Conservation (phyloP, 2,113 vertebrate species). For the Desmodus rotundus region DNA sequence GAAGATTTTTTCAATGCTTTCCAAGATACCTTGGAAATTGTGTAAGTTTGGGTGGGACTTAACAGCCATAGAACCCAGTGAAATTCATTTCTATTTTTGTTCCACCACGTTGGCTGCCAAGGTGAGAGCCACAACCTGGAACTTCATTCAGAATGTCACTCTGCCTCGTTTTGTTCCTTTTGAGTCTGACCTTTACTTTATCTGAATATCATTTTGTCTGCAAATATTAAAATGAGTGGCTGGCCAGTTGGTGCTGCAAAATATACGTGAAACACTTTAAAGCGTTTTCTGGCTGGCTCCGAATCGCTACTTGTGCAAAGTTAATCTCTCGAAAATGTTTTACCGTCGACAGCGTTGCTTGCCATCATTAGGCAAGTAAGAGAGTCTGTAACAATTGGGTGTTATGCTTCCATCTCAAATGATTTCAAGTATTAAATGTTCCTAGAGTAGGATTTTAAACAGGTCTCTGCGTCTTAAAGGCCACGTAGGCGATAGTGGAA, state of each 20-base stretch:
- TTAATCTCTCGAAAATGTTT: constrained; percentile 80
- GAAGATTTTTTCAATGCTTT: background rate
- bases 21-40: background rate
- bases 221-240: constrained; percentile 70
- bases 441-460: constrained; percentile 67
- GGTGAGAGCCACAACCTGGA: constrained; percentile 17
- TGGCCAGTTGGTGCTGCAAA: constrained; percentile 68
- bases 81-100: constrained; percentile 27
- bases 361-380: constrained; percentile 79
- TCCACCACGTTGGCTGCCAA: background rate
- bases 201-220: constrained; percentile 71
- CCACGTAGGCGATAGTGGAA: constrained; percentile 72
- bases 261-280: constrained; percentile 66
- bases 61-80: background rate
- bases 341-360: constrained; percentile 71
- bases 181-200: constrained; percentile 57
- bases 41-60: background rate
- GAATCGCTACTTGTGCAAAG: constrained; percentile 72
- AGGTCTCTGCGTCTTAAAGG: constrained; percentile 67
- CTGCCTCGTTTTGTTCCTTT: constrained; percentile 44
- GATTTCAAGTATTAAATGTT: constrained; percentile 79
- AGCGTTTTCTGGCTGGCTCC: constrained; percentile 60
- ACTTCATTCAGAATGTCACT: constrained; percentile 38
- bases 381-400: constrained; percentile 74
- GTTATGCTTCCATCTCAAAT: constrained; percentile 78